Conservation (phyloP, 2,888 invertebrate genomes). For the Drosophila heteroneura region DNA sequence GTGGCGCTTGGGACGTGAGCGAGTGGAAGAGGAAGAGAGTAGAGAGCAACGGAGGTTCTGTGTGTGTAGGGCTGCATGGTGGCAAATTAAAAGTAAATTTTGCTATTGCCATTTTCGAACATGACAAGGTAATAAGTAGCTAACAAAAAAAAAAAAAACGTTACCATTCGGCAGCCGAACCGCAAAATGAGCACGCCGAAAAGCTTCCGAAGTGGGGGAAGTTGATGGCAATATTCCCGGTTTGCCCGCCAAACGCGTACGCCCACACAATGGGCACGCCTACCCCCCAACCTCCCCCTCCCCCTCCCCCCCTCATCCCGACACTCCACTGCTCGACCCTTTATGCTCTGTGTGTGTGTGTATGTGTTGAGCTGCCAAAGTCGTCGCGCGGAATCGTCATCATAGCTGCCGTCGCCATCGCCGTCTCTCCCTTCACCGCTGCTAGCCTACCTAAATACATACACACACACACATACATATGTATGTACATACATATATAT, state of each 20-base stretch:
- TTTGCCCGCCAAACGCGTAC: slow-evolving; percentile 12
- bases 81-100: slow-evolving; percentile 66
- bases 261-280: slow-evolving; percentile 37
- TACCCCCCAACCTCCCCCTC: background rate
- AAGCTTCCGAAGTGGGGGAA: slow-evolving; percentile 46
- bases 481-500: slow-evolving; percentile 5
- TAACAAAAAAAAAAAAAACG: slow-evolving; percentile 5
- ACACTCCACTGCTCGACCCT: background rate
- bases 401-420: slow-evolving; percentile 24
- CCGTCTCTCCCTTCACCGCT: slow-evolving; percentile 10
- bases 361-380: slow-evolving; percentile 50
- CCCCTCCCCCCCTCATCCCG: too few relatives aligned
- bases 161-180: slow-evolving; percentile 27
- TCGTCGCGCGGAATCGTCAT: slow-evolving; percentile 62
- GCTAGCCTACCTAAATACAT: slow-evolving; percentile 16
- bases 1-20: background rate
- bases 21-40: background rate
- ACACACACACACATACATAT: background rate
- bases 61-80: slow-evolving; percentile 11
- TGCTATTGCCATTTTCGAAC: slow-evolving; percentile 44
- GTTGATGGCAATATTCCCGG: slow-evolving; percentile 51
- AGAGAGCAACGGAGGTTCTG: background rate
- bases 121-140: slow-evolving; percentile 39
- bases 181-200: slow-evolving; percentile 40
- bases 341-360: slow-evolving; percentile 11